Percentiles rank a stretch among this genome's conserved stretches.
phyloP scores from a whole-genome alignment of 2,113 vertebrate genomes.

The Pterocles gutturalis region DNA sequence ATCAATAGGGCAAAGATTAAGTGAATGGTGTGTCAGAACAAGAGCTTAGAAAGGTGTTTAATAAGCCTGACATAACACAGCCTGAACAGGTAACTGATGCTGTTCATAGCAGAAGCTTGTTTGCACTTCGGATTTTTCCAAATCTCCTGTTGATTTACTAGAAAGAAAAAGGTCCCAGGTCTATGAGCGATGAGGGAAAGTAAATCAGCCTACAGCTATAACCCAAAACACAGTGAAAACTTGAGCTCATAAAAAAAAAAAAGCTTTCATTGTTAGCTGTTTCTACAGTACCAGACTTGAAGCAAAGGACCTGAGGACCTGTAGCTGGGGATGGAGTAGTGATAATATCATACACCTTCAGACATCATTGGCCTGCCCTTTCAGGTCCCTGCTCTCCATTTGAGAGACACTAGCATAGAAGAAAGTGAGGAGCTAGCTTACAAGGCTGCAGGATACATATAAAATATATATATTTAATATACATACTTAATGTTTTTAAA shows the following conservation, averaged over 20 bases:
- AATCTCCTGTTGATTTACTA: not conserved
- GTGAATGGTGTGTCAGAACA: not conserved
- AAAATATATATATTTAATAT: not conserved
- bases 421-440: not conserved
- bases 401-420: not conserved
- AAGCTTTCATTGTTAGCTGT: not conserved
- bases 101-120: not conserved
- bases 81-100: not conserved
- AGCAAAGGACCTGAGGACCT: not conserved
- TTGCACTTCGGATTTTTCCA: not conserved
- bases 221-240: not conserved
- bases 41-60: not conserved
- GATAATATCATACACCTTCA: not conserved
- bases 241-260: not conserved
- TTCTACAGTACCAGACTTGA: not conserved
- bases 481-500: not conserved
- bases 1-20: conserved; percentile 22
- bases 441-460: not conserved
- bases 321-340: not conserved
- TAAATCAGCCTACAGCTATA: not conserved
- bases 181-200: not conserved
- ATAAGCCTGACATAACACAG: not conserved
- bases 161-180: not conserved
- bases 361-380: not conserved
- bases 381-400: not conserved